Base-by-base conservation (phyloP, 2,113 vertebrate species). In the Poeciliopsis turrubarensis region DNA sequence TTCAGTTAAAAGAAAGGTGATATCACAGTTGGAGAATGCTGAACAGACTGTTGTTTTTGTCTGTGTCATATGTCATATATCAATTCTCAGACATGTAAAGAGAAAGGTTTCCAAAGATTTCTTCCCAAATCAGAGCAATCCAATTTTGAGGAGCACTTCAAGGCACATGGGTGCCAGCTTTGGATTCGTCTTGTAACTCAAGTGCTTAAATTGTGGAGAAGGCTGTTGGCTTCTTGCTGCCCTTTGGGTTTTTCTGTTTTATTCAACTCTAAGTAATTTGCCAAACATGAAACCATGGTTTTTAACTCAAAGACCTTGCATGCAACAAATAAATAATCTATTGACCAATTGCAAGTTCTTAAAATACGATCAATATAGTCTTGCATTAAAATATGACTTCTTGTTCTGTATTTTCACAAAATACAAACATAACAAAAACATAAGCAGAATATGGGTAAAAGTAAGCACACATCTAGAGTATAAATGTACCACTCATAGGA, bases 81-180 rank as follows among this genome's bases (percentile, higher is more conserved):
- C n/a, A 44, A 39, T 70, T 31, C 54, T 82, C 27, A 62, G 61
- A 65, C 31, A 75, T 70, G 29, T 73, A 26, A 47, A 27, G 54
- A 9, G n/a, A 37, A 72, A 51, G 3, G 25, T 69, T 77, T 73
- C 30, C n/a, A 2, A 68, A 64, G 68, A 60, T 63, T 31, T 64
- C 29, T 44, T 22, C 60, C 60, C 26, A 37, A 31, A 60, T 47
- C 63, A 65, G 30, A 81, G 65, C 15, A 37, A 25, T 77, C 37
- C 30, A 47, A 61, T 73, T 73, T 51, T 72, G 37, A 72, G 65
- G 63, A 62, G 37, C 79, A 27, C 68, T 65, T 68, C n/a, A 66
- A 74, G 64, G 26, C 68, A 34, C 41, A 64, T n/a, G 31, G 37
- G 34, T 73, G 39, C 30, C 73, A 51, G 61, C 44, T 60, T 73